phyloP scores from a whole-genome alignment of 2,888 invertebrate genomes.

The Incurvaria masculella region DNA sequence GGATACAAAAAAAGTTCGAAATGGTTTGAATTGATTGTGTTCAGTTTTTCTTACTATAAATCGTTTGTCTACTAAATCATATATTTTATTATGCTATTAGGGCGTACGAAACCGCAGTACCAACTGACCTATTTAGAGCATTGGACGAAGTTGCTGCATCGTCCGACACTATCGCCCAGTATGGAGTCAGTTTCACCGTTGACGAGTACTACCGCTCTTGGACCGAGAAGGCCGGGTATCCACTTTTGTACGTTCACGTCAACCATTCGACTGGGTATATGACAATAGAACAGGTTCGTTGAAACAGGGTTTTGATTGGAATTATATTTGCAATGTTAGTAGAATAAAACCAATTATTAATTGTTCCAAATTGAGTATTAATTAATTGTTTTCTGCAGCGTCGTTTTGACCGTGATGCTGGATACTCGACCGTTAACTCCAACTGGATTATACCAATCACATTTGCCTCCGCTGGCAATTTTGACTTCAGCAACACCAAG shows the following conservation, averaged over 20 bases:
- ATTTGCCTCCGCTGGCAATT: slow-evolving; percentile 36
- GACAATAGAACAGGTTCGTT: slow-evolving; percentile 36
- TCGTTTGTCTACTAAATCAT: no score
- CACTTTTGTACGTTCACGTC: slow-evolving; percentile 49
- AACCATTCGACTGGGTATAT: slow-evolving; percentile 35
- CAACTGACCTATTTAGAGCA: slow-evolving; percentile 40
- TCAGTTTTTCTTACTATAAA: no score
- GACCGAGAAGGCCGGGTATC: slow-evolving; percentile 61
- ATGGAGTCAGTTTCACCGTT: slow-evolving; percentile 26
- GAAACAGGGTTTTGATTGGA: no score
- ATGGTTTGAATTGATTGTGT: no score
- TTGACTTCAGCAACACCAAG: slow-evolving; percentile 36
- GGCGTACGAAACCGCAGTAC: no score
- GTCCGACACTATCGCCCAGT: slow-evolving; percentile 20
- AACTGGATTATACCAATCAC: slow-evolving; percentile 44
- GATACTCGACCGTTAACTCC: slow-evolving; percentile 21
- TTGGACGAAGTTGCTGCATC: slow-evolving; percentile 36
- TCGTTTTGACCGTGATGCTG: slow-evolving; percentile 34
- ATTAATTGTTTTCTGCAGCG: slow-evolving; percentile 19
- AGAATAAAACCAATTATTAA: no score
- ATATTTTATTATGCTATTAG: no score
- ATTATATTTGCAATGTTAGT: no score
- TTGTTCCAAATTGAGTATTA: no score
- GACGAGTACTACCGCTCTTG: slow-evolving; percentile 54
- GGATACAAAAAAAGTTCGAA: no score